phyloP scores from a whole-genome alignment of 2,888 invertebrate genomes.

The Phalera bucephala region DNA sequence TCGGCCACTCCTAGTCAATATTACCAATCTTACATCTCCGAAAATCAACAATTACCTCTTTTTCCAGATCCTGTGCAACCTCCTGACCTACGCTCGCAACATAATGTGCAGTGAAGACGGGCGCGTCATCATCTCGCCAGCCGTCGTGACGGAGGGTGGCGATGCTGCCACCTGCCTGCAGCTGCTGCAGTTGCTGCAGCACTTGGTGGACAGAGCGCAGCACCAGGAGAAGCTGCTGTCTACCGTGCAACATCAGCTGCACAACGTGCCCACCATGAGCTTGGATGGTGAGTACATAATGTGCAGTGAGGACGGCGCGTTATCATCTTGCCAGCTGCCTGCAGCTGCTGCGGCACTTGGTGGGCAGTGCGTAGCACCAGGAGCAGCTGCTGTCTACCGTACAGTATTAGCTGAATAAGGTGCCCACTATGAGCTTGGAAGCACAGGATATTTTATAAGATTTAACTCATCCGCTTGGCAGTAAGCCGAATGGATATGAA shows the following conservation, averaged over 20 bases:
- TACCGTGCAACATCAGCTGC: constrained; percentile 55
- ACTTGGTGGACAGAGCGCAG: constrained; percentile 39
- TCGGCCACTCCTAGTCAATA: too few species aligned
- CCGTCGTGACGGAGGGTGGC: constrained; percentile 50
- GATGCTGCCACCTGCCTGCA: constrained; percentile 43
- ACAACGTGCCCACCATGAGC: constrained; percentile 55
- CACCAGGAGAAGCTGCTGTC: constrained; percentile 57
- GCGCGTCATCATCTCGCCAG: constrained; percentile 79
- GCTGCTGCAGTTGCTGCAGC: constrained; percentile 48
- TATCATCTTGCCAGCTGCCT: too few species aligned
- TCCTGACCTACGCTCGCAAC: constrained; percentile 88
- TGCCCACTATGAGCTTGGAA: too few species aligned
- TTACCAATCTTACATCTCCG: too few species aligned
- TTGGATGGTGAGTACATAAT: constrained; percentile 47
- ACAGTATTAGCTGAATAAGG: too few species aligned
- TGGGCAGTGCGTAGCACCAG: too few species aligned
- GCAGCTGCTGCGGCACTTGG: too few species aligned
- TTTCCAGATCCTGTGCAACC: constrained; percentile 87
- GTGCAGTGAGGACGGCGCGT: not conserved
- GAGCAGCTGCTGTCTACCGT: too few species aligned
- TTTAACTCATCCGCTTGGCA: too few species aligned
- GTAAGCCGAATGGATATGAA: too few species aligned
- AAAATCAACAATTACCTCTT: too few species aligned
- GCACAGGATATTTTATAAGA: too few species aligned
- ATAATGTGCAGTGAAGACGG: constrained; percentile 81